These are phyloP conservation scores for Lottia gigantea DNA, from an alignment of 2,888 invertebrate species.

Conservation along the genomic window DNA sequence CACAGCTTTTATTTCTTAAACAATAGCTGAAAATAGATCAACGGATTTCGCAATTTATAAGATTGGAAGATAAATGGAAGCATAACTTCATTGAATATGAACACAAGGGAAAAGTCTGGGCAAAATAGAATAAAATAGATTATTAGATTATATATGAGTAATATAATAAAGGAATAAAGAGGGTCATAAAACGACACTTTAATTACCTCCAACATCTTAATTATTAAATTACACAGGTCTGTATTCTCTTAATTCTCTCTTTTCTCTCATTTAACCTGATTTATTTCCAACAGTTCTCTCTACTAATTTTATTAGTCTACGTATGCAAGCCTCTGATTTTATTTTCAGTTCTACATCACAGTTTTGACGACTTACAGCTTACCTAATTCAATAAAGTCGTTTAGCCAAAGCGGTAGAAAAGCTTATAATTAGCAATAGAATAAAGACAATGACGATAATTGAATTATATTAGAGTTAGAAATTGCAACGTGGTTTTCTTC, in stretches of 20 bases:
- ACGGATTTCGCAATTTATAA: no score
- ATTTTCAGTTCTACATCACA: not conserved
- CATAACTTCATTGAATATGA: no score
- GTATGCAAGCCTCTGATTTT: slow-evolving; percentile 10
- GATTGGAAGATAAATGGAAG: no score
- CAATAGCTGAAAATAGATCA: no score
- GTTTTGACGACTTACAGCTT: slow-evolving; percentile 7
- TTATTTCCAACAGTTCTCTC: not conserved
- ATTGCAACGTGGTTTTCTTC: slow-evolving; percentile 8
- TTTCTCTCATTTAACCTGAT: slow-evolving; percentile 8
- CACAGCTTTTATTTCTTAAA: no score
- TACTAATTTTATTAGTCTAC: slow-evolving; percentile 2
- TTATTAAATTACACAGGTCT: slow-evolving; percentile 5
- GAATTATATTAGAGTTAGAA: slow-evolving; percentile 3
- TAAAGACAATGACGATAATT: slow-evolving; percentile 5
- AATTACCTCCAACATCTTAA: slow-evolving; percentile 4
- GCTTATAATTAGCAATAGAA: slow-evolving; percentile 9
- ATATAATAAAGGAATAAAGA: slow-evolving; percentile 2
- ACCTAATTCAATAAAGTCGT: slow-evolving; percentile 3
- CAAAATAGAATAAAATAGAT: not conserved
- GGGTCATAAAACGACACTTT: slow-evolving; percentile 11
- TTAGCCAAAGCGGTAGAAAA: slow-evolving; percentile 10
- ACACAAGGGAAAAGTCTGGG: no score
- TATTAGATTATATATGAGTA: slow-evolving; percentile 2
- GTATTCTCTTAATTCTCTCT: slow-evolving; percentile 9